phyloP scores from a whole-genome alignment of 2,113 vertebrate genomes.

The Otis tarda region DNA sequence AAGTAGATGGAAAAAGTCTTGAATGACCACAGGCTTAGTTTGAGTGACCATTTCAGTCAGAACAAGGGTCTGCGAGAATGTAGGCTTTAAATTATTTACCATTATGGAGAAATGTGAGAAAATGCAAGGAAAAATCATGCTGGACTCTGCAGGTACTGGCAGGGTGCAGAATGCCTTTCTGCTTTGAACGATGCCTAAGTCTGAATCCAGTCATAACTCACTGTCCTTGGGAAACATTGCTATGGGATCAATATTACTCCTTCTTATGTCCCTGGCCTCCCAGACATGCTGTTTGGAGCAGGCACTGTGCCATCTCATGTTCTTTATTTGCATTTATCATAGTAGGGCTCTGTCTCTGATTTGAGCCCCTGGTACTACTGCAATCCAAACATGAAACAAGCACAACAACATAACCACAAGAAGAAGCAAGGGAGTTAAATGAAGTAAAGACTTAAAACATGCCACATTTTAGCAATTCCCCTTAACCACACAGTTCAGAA shows the following conservation, averaged over 20 bases:
- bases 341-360: background rate
- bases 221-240: background rate
- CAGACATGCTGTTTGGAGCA: background rate
- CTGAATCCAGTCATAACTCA: background rate
- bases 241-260: background rate
- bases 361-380: background rate
- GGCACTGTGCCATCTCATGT: background rate
- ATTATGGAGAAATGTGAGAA: background rate
- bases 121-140: background rate
- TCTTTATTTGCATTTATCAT: background rate
- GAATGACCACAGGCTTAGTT: background rate
- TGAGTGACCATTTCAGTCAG: background rate
- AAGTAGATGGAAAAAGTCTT: background rate
- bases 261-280: background rate
- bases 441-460: background rate
- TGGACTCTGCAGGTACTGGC: background rate
- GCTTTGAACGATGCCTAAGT: background rate
- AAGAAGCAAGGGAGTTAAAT: background rate
- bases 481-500: background rate
- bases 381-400: background rate
- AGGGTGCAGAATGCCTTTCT: background rate
- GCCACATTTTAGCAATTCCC: background rate
- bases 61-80: background rate
- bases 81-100: background rate
- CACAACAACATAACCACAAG: background rate